Conservation (phyloP, 2,888 invertebrate species). For the Agrotis segetum region DNA sequence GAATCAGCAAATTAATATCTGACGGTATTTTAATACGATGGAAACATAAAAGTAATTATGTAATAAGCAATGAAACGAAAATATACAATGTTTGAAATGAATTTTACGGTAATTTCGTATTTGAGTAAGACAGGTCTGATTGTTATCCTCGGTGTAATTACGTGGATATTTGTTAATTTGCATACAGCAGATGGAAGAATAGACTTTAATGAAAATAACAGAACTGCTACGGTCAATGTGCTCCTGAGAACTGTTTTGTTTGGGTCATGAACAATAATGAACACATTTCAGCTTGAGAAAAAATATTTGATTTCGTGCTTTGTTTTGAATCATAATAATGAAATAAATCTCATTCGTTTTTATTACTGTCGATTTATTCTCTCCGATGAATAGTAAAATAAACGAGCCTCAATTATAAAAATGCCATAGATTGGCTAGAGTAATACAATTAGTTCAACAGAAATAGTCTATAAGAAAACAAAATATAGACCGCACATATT, state of each 20-base stretch:
- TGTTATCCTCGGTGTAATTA: conserved; percentile 80
- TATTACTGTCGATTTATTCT: background rate
- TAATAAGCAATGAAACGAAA: conserved; percentile 36
- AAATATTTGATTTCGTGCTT: conserved; percentile 14
- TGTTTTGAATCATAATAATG: background rate
- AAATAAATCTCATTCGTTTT: background rate
- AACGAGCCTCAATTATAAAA: background rate
- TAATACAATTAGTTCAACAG: conserved; percentile 4
- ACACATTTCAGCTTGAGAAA: conserved; percentile 42
- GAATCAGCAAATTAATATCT: conserved; percentile 34
- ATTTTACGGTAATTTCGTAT: conserved; percentile 77
- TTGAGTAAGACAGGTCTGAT: conserved; percentile 73
- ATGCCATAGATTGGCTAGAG: background rate
- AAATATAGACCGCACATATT: background rate
- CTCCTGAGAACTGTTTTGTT: conserved; percentile 77
- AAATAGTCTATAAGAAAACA: conserved; percentile 1
- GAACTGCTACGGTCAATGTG: conserved; percentile 77
- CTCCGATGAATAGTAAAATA: background rate
- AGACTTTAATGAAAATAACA: conserved; percentile 76
- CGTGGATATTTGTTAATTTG: conserved; percentile 79
- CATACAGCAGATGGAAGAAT: conserved; percentile 78
- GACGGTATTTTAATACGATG: conserved; percentile 32
- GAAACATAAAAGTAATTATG: conserved; percentile 40
- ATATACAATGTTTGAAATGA: conserved; percentile 62
- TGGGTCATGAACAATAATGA: conserved; percentile 48